Conservation (phyloP, 1,140 invertebrate genomes). For the Steinernema feltiae region DNA sequence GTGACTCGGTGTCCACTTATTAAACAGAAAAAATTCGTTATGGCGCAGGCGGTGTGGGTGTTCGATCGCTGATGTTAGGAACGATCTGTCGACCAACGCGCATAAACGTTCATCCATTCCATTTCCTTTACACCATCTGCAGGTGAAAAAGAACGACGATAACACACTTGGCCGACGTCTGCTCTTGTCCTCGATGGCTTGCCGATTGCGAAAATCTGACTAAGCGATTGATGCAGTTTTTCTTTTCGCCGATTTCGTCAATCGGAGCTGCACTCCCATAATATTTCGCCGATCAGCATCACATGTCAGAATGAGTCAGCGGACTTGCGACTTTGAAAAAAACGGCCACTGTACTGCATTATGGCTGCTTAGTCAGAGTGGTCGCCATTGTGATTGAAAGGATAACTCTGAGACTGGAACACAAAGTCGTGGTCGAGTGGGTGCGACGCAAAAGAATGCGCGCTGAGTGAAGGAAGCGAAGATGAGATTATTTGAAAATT, state of each 20-base stretch:
- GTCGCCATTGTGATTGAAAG: conserved; percentile 1
- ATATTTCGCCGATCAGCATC: too few species aligned
- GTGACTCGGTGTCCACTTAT: too few species aligned
- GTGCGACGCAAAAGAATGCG: not conserved
- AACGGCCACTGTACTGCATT: too few species aligned
- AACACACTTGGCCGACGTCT: not conserved
- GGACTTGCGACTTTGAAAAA: too few species aligned
- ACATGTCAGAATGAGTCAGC: too few species aligned
- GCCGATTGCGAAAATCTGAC: too few species aligned
- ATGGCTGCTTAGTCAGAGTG: too few species aligned
- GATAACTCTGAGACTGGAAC: conserved; percentile 3
- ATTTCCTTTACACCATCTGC: not conserved
- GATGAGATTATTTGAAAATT: conserved; percentile 2
- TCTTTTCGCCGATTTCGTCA: too few species aligned
- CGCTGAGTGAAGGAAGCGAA: not conserved
- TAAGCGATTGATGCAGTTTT: too few species aligned
- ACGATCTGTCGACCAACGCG: not conserved
- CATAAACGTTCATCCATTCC: not conserved
- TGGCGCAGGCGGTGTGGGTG: not conserved
- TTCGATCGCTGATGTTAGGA: not conserved
- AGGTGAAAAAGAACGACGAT: not conserved
- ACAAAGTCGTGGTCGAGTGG: conserved; percentile 1
- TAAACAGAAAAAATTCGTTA: not conserved
- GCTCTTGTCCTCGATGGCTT: too few species aligned
- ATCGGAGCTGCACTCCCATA: too few species aligned